Percentiles rank a stretch among this genome's conserved stretches.
Conservation (phyloP, 2,113 vertebrate genomes). For the Sinocyclocheilus anshuiensis region DNA sequence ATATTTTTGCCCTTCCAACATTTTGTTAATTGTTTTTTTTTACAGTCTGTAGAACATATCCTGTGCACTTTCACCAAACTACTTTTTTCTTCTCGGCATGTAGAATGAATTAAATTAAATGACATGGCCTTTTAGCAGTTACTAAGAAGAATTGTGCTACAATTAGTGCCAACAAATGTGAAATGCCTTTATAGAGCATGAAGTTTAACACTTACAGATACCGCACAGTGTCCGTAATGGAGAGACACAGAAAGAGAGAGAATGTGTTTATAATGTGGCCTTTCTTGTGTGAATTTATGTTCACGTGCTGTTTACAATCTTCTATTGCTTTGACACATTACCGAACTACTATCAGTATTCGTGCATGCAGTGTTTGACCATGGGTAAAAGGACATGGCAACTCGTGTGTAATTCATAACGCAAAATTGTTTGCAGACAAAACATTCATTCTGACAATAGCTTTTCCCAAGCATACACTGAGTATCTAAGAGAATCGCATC, state of each 20-base stretch:
- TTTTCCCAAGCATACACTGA: neutral
- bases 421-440: constrained; percentile 24
- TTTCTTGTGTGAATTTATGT: constrained; percentile 31
- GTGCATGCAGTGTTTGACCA: constrained; percentile 31
- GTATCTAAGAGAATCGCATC: constrained; percentile 9
- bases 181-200: constrained; percentile 27
- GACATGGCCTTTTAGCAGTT: constrained; percentile 21
- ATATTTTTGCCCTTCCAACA: too few relatives aligned
- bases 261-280: neutral
- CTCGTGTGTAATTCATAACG: constrained; percentile 31
- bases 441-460: constrained; percentile 9
- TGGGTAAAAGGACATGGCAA: constrained; percentile 19
- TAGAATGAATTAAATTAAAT: constrained; percentile 1
- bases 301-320: constrained; percentile 21
- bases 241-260: neutral
- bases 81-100: neutral
- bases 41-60: neutral
- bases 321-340: constrained; percentile 13
- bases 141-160: neutral
- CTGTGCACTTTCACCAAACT: neutral
- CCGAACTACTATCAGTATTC: constrained; percentile 30
- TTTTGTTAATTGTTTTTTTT: too few relatives aligned
- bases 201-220: neutral
- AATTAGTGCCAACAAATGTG: constrained; percentile 20
- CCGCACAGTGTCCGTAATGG: neutral